These are phyloP conservation scores for Muscina levida DNA, from an alignment of 2,888 invertebrate genomes.

Conservation along the genomic window DNA sequence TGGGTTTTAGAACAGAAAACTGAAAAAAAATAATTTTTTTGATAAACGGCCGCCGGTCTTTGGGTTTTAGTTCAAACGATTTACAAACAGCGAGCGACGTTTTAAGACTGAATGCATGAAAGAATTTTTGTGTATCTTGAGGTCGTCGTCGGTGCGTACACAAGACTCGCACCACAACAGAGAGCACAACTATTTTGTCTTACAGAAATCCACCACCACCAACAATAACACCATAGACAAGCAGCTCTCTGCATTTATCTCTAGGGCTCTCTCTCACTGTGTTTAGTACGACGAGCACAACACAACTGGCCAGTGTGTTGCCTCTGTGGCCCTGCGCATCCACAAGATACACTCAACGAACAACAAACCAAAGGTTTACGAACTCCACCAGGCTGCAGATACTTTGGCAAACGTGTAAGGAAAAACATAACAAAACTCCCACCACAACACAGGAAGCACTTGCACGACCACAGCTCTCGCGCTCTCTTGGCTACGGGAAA, in stretches of 20 bases:
- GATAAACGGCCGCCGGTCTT: constrained; percentile 66
- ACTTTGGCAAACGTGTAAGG: neutral
- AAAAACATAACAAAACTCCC: neutral
- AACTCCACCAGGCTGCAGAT: neutral
- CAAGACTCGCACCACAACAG: neutral
- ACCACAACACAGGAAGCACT: too few species aligned
- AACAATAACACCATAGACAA: too few species aligned
- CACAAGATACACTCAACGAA: constrained; percentile 21
- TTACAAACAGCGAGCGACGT: constrained; percentile 74
- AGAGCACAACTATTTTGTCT: too few species aligned
- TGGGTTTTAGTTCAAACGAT: constrained; percentile 52
- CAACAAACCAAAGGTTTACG: constrained; percentile 50
- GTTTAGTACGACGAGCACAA: too few species aligned
- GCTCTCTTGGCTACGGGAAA: too few species aligned
- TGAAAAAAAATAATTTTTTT: constrained; percentile 23
- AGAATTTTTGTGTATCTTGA: constrained; percentile 70
- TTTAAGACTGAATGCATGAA: constrained; percentile 72
- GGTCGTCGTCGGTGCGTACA: constrained; percentile 57
- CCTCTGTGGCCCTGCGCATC: too few species aligned
- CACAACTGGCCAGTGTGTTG: neutral
- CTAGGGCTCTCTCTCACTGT: too few species aligned
- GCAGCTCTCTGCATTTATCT: too few species aligned
- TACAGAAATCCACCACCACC: neutral
- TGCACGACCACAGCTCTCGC: neutral
- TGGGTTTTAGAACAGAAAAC: constrained; percentile 32